phyloP scores from a whole-genome alignment of 2,113 vertebrate genomes.

The Gallinago jamesoni region DNA sequence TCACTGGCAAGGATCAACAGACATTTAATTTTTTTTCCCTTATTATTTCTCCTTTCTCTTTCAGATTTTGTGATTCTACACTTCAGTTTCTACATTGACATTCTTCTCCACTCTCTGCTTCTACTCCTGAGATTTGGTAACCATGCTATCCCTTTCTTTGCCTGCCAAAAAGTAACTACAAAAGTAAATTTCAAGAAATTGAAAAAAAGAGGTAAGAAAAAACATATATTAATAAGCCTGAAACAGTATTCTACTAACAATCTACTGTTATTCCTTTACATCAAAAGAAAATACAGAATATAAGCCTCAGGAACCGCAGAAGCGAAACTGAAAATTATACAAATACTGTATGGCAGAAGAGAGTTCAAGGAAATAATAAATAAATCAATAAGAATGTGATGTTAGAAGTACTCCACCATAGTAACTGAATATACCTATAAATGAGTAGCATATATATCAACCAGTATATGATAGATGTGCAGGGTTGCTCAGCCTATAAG shows the following conservation, averaged over 20 bases:
- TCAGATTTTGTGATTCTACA: neutral
- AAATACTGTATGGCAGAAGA: slow-evolving; percentile 14
- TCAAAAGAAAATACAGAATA: slow-evolving; percentile 28
- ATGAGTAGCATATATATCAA: neutral
- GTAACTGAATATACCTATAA: neutral
- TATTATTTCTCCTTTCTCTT: neutral
- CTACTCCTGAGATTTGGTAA: slow-evolving; percentile 3
- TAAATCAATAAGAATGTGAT: neutral
- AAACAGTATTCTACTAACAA: slow-evolving; percentile 37
- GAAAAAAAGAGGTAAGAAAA: slow-evolving; percentile 33
- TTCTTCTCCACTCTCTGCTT: neutral
- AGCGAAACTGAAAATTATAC: slow-evolving; percentile 27
- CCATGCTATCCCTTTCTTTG: neutral
- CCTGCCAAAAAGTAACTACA: slow-evolving; percentile 17
- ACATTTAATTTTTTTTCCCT: neutral
- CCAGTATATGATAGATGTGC: neutral
- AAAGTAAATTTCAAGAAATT: slow-evolving; percentile 46
- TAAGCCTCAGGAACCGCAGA: neutral
- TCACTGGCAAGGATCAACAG: neutral
- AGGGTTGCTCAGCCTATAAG: neutral
- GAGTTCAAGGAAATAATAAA: neutral
- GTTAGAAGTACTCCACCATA: neutral
- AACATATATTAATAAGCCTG: slow-evolving; percentile 37
- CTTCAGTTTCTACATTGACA: neutral
- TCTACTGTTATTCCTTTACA: slow-evolving; percentile 37